Evolutionary conservation across 2,113 vertebrate species (phyloP).

Genomic region (Bos taurus): DNA sequence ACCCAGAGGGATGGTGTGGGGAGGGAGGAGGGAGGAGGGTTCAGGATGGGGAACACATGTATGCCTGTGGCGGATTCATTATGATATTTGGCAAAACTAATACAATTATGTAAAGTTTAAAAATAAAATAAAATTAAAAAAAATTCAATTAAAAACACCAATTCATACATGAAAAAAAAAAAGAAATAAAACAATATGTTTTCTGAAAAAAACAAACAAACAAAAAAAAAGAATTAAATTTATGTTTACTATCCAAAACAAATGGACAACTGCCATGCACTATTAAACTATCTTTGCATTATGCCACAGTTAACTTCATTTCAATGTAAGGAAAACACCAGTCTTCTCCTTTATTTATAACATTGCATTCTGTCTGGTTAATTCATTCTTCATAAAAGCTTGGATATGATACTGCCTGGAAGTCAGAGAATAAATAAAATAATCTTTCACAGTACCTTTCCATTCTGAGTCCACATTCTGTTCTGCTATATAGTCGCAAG

Average conservation of each 20-base stretch:
- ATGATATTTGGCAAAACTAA: no score
- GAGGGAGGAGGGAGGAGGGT: no score
- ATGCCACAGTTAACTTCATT: not conserved
- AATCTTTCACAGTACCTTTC: not conserved
- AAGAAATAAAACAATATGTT: no score
- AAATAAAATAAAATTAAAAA: no score
- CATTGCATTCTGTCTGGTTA: not conserved
- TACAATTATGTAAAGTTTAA: no score
- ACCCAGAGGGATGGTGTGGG: no score
- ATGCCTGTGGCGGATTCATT: no score
- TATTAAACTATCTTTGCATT: not conserved
- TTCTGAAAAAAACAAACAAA: no score
- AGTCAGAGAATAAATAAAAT: not conserved
- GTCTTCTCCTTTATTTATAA: not conserved
- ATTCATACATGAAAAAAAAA: no score
- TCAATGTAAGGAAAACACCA: not conserved
- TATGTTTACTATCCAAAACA: not conserved
- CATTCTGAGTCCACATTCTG: not conserved
- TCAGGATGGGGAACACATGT: no score
- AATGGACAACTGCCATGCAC: not conserved
- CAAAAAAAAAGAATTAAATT: not conserved
- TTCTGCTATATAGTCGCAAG: not conserved
- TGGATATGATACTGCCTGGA: not conserved
- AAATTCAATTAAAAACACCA: no score
- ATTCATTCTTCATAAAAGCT: not conserved